Evolutionary conservation across 2,888 invertebrate species (phyloP).

Genomic region (Phengaris arion): DNA sequence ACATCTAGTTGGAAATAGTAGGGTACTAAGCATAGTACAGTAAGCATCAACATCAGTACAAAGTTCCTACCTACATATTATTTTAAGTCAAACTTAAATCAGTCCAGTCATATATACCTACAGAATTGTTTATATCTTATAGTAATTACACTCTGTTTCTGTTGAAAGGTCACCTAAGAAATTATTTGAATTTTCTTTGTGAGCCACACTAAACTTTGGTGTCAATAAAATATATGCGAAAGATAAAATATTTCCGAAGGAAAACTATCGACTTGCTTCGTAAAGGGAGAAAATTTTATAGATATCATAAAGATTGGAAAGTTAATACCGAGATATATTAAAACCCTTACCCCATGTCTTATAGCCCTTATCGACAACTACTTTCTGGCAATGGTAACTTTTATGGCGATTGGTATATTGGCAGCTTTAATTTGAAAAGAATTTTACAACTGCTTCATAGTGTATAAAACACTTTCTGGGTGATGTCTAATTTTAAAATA

Average conservation of each 20-base stretch:
- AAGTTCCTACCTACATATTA: too few relatives aligned
- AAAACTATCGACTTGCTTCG: conserved; percentile 17
- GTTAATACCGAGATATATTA: conserved; percentile 28
- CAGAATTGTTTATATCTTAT: too few relatives aligned
- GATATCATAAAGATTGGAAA: conserved; percentile 32
- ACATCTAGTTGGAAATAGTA: too few relatives aligned
- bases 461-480: too few relatives aligned
- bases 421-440: not conserved
- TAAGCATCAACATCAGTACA: too few relatives aligned
- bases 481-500: not conserved
- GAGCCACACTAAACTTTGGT: not conserved
- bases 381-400: conserved; percentile 24
- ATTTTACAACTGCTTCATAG: too few relatives aligned
- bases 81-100: too few relatives aligned
- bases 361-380: not conserved
- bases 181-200: conserved; percentile 7
- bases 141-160: too few relatives aligned
- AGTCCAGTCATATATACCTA: too few relatives aligned
- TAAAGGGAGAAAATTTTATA: conserved; percentile 29
- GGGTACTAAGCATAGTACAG: too few relatives aligned
- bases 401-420: conserved; percentile 25
- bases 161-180: not conserved
- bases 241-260: conserved; percentile 21
- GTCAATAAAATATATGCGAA: conserved; percentile 6
- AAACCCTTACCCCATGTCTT: conserved; percentile 19